Percentiles rank a stretch among this genome's conserved stretches.
phyloP scores from a whole-genome alignment of 1,140 invertebrate genomes.

The Notospermus geniculatus region DNA sequence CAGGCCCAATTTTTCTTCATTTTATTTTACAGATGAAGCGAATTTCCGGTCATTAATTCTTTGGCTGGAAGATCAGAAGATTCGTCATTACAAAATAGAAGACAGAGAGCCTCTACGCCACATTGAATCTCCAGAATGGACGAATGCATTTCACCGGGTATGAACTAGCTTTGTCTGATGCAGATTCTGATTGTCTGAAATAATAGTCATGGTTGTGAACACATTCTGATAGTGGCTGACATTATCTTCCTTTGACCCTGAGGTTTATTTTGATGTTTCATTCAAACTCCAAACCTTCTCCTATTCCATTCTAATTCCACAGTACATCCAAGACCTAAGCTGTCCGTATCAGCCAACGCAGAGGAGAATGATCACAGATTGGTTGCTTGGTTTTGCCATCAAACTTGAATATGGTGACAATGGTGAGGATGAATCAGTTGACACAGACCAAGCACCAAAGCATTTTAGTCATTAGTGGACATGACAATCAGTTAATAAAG shows the following conservation, averaged over 20 bases:
- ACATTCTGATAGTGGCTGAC: no score
- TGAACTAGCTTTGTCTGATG: neutral
- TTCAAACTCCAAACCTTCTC: no score
- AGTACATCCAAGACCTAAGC: conserved; percentile 74
- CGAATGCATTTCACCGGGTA: conserved; percentile 63
- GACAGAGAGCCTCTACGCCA: conserved; percentile 71
- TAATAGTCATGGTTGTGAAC: no score
- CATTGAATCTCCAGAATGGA: conserved; percentile 68
- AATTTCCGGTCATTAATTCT: conserved; percentile 76
- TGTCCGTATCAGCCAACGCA: conserved; percentile 65
- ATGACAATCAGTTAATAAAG: no score
- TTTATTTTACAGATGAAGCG: conserved; percentile 65
- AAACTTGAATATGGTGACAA: conserved; percentile 80
- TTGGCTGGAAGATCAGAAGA: conserved; percentile 94
- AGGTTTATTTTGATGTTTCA: no score
- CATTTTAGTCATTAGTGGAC: no score
- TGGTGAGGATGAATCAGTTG: conserved; percentile 59
- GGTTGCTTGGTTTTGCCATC: conserved; percentile 81
- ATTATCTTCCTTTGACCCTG: no score
- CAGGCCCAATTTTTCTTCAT: neutral
- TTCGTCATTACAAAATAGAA: conserved; percentile 83
- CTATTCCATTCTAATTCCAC: no score
- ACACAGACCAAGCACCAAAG: no score
- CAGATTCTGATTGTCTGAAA: no score
- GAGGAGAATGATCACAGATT: conserved; percentile 68